Base-by-base conservation (phyloP, 2,113 vertebrate genomes). In the Machaerirhynchus nigripectus region DNA sequence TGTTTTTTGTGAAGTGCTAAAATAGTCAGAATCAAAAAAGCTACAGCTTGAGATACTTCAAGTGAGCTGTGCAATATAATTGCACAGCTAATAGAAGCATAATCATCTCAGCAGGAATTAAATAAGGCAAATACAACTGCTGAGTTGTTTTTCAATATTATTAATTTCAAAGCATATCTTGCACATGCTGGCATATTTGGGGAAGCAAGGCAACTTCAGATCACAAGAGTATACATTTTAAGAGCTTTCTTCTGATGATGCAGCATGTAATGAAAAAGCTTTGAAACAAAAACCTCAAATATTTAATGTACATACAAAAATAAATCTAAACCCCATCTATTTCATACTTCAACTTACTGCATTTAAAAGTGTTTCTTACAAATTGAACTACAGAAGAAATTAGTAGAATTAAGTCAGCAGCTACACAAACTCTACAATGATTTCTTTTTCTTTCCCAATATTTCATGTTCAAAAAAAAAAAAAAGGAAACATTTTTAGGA, bases 81-180 rank as follows among this genome's bases (percentile, higher is more conserved):
- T 97, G 94, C 85, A 95, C 91, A 95, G 97, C 96, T 97, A 98
- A 98, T 97, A 97, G 95, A 97, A 97, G 95, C 93, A 90, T 97
- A 97, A 97, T 97, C 44, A 67, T 93, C 95, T 94, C 96, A 96
- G 95, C 93, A 97, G 96, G 96, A 96, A 88, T 96, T 96, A 97
- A 96, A 96, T 94, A 97, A 97, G 76, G 91, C 91, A 96, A 97
- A 90, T 90, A 94, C 46, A 91, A 97, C 95, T 89, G 92, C 96
- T 96, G 97, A 89, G 91, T 96, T 97, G 83, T 96, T 97, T 96
- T 96, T 96, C 93, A 94, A 96, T 95, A 83, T 95, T 97, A 97
- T 97, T 97, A 97, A 97, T 92, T 98, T 95, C 89, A 93, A 97
- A 96, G 79, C 22, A 64, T 94, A 87, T 89, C 80, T 94, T 96